Evolutionary conservation across 1,140 invertebrate species (phyloP).

Genomic region (Scaptomyza pallida): DNA sequence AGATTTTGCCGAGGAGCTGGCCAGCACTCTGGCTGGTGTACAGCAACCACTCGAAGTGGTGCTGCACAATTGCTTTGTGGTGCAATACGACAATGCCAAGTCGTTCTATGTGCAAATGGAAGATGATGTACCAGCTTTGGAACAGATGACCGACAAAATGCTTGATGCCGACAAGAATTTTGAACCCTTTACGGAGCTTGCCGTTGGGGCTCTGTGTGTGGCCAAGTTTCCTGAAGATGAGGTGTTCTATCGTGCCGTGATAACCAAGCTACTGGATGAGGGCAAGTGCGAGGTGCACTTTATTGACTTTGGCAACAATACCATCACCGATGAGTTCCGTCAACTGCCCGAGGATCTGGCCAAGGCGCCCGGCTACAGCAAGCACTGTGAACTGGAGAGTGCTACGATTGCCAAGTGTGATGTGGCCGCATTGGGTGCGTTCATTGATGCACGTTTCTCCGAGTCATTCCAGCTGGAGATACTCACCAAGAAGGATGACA

Average conservation of each 20-base stretch:
- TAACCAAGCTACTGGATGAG: constrained; percentile 63
- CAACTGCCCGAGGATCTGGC: constrained; percentile 87
- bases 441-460: constrained; percentile 80
- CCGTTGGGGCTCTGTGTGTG: constrained; percentile 86
- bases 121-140: constrained; percentile 85
- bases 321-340: constrained; percentile 86
- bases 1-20: constrained; percentile 70
- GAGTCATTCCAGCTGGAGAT: constrained; percentile 83
- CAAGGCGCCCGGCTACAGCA: constrained; percentile 86
- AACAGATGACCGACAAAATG: constrained; percentile 86
- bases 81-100: constrained; percentile 85
- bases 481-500: constrained; percentile 57
- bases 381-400: constrained; percentile 87
- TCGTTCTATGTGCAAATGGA: constrained; percentile 89
- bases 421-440: constrained; percentile 79
- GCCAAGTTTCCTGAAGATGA: constrained; percentile 88
- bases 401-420: constrained; percentile 74
- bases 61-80: constrained; percentile 84
- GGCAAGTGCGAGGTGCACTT: constrained; percentile 87
- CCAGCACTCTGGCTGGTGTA: constrained; percentile 58
- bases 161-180: constrained; percentile 85
- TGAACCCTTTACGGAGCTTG: constrained; percentile 83
- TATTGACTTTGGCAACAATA: constrained; percentile 90
- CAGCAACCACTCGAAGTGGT: constrained; percentile 62
- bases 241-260: constrained; percentile 87